Evolutionary conservation across 1,140 invertebrate species (phyloP), one percentile per base, ranked within the genome.

Genomic region (Drosophila willistoni): DNA sequence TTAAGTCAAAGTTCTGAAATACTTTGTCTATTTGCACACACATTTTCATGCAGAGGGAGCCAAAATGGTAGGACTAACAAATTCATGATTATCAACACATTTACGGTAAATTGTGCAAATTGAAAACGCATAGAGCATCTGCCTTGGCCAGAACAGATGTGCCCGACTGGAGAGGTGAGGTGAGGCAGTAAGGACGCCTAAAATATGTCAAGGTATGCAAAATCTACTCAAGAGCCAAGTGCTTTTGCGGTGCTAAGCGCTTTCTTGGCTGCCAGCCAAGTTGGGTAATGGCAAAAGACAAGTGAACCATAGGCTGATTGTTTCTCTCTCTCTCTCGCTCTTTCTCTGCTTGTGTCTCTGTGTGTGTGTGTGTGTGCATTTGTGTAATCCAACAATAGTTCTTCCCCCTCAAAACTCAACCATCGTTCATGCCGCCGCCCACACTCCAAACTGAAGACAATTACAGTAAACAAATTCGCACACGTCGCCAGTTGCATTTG

Each of bases 391-490:
- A 44, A 75, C 76, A 77, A 77, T 74, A 72, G 62, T 34, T 36
- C 57, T 60, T 9, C 42, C 34, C 34, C 5, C 59, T 29, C 6
- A 29, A 6, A 6, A 6, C 29, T 7, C 6, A 29, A 29, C 29
- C 22, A 34, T 14, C 12, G 36, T 39, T 29, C 29, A 29, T 29
- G 29, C 29, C 29, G 6, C 42, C 61, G 47, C 57, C 67, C 63
- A 61, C 76, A 75, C 79, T 66, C 56, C 56, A 59, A 59, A 59
- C 33, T 36, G 72, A 57, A 82, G 84, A 86, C 83, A 86, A 86
- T 89, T 87, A 87, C 84, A 89, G 84, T 87, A 87, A 87, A 89
- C 83, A 87, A 87, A 87, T 87, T 87, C 83, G 70, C 83, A 87
- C 83, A 87, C 83, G 79, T 80, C 86, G 84, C 85, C 75, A 81